Evolutionary conservation across 2,113 vertebrate genomes (phyloP).

Genomic region (Stegastes partitus): DNA sequence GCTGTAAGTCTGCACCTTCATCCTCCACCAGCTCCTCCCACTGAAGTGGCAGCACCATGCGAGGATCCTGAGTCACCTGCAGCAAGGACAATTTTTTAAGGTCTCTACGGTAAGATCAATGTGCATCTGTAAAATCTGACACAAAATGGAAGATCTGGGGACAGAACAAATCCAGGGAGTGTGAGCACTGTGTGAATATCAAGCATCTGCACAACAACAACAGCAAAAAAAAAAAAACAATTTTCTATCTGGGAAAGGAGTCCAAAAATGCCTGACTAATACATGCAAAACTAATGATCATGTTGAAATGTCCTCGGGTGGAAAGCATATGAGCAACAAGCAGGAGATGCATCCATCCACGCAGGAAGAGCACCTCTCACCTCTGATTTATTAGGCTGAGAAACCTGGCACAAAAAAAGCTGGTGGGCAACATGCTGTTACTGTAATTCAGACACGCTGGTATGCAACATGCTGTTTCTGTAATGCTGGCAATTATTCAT

Average conservation of each 20-base stretch:
- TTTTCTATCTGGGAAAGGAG: conserved; percentile 15
- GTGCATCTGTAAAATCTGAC: conserved; percentile 18
- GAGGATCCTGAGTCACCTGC: conserved; percentile 90
- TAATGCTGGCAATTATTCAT: conserved; percentile 69
- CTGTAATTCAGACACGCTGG: conserved; percentile 66
- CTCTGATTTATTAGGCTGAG: conserved; percentile 68
- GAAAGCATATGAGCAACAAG: conserved; percentile 57
- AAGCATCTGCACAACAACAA: conserved; percentile 2
- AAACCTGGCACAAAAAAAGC: conserved; percentile 54
- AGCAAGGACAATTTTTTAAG: conserved; percentile 52
- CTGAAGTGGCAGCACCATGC: conserved; percentile 84
- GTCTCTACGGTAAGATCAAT: conserved; percentile 38
- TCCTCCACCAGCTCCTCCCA: conserved; percentile 85
- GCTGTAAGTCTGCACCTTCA: conserved; percentile 78
- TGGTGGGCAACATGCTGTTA: conserved; percentile 65
- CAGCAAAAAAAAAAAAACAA: background rate
- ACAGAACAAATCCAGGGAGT: conserved; percentile 34
- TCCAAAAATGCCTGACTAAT: conserved; percentile 49
- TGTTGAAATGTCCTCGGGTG: conserved; percentile 57
- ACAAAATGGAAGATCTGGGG: conserved; percentile 25
- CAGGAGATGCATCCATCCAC: conserved; percentile 56
- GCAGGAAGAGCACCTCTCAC: conserved; percentile 57
- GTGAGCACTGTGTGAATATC: conserved; percentile 44
- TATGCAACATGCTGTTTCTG: conserved; percentile 69
- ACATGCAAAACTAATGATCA: conserved; percentile 66